Conservation (phyloP, 2,797 vertebrate genomes). For the Sciurus carolinensis region DNA sequence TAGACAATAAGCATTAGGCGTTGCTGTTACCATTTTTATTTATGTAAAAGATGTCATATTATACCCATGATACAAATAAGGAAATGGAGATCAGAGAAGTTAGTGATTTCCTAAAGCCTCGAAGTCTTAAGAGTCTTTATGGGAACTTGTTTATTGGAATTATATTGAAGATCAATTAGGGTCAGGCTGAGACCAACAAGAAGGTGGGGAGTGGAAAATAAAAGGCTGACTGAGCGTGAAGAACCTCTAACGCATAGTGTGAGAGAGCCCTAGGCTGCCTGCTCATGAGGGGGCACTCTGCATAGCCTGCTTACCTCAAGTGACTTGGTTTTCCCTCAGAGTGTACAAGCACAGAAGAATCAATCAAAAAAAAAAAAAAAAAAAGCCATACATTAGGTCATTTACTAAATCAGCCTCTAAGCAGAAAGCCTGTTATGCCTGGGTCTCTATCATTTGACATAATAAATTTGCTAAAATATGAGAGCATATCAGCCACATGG, state of each 20-base stretch:
- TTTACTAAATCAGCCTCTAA: neutral
- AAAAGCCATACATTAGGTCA: neutral
- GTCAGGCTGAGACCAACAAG: neutral
- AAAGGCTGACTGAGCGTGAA: neutral
- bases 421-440: neutral
- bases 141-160: neutral
- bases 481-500: neutral
- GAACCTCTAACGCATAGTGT: neutral
- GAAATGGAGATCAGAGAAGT: slow-evolving; percentile 1
- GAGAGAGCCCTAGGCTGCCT: neutral
- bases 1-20: neutral
- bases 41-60: neutral
- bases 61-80: neutral
- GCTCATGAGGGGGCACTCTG: neutral
- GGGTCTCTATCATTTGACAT: neutral
- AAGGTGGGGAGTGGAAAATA: neutral
- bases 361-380: neutral
- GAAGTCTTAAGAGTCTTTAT: neutral
- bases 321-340: neutral
- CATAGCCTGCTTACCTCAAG: neutral
- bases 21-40: neutral
- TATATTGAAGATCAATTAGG: neutral
- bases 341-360: neutral
- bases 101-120: slow-evolving; percentile 16
- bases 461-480: neutral